Evolutionary conservation across 2,888 invertebrate species (phyloP).

Genomic region (Rapana venosa): DNA sequence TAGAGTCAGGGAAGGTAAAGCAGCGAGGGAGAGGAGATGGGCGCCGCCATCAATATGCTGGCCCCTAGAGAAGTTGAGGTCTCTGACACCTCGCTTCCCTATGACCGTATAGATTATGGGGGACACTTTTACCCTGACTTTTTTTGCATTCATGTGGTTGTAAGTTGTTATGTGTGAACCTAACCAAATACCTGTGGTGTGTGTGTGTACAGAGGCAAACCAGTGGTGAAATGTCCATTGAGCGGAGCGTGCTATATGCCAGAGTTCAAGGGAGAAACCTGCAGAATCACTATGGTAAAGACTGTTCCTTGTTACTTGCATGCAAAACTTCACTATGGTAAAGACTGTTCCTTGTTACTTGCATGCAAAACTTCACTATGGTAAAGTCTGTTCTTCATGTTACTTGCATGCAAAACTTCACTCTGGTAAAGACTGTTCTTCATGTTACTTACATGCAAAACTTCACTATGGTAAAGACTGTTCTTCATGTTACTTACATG

Average conservation of each 20-base stretch:
- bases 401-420: constrained; percentile 82
- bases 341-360: too few relatives aligned
- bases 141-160: too few relatives aligned
- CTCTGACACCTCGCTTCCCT: too few relatives aligned
- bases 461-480: constrained; percentile 53
- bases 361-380: constrained; percentile 82
- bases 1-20: too few relatives aligned
- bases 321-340: constrained; percentile 53
- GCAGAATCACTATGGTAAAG: constrained; percentile 80
- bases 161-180: background rate
- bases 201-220: constrained; percentile 85
- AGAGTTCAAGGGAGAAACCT: constrained; percentile 90
- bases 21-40: too few relatives aligned
- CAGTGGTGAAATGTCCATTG: constrained; percentile 94
- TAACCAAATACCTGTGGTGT: background rate
- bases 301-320: too few relatives aligned
- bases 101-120: too few relatives aligned
- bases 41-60: too few relatives aligned
- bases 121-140: too few relatives aligned
- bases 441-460: constrained; percentile 83
- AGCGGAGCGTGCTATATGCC: constrained; percentile 93
- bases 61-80: too few relatives aligned
- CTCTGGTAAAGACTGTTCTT: too few relatives aligned
- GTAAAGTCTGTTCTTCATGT: too few relatives aligned
- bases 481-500: constrained; percentile 82